Evolutionary conservation across 2,888 invertebrate species (phyloP).

Genomic region (Toxonevra muliebris): DNA sequence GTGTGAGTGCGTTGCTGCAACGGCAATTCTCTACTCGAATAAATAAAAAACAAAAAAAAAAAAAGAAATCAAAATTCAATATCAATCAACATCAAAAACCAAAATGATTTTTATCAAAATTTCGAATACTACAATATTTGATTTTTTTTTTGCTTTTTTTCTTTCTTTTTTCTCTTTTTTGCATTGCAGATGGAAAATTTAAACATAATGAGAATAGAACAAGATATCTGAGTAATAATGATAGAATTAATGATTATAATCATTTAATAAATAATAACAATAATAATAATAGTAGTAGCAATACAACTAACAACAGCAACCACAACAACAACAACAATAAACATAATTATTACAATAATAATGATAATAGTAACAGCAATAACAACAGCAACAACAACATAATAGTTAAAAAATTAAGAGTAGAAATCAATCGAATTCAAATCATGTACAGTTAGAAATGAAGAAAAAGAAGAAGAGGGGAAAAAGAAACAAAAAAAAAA

Average conservation of each 20-base stretch:
- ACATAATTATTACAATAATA: conserved; percentile 34
- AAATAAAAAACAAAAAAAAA: background rate
- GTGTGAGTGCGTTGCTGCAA: background rate
- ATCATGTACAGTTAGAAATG: conserved; percentile 58
- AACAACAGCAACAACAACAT: conserved; percentile 42
- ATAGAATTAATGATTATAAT: conserved; percentile 24
- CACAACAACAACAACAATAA: conserved; percentile 32
- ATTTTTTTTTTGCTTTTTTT: conserved; percentile 36
- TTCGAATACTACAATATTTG: background rate
- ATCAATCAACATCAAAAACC: background rate
- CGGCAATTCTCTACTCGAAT: background rate
- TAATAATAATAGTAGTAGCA: conserved; percentile 29
- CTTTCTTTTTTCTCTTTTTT: conserved; percentile 47
- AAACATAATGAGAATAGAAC: conserved; percentile 51
- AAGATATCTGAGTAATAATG: conserved; percentile 45
- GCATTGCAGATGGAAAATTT: conserved; percentile 59
- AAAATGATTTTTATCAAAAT: background rate
- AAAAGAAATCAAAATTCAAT: conserved; percentile 4
- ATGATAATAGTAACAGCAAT: conserved; percentile 34
- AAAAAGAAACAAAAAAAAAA: conserved; percentile 13
- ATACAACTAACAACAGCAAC: conserved; percentile 24
- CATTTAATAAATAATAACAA: conserved; percentile 4
- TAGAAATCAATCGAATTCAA: conserved; percentile 61
- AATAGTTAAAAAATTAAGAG: conserved; percentile 57
- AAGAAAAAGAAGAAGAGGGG: conserved; percentile 12